Base-by-base conservation (phyloP, 2,113 vertebrate genomes). In the Chlorodrepanis virens region DNA sequence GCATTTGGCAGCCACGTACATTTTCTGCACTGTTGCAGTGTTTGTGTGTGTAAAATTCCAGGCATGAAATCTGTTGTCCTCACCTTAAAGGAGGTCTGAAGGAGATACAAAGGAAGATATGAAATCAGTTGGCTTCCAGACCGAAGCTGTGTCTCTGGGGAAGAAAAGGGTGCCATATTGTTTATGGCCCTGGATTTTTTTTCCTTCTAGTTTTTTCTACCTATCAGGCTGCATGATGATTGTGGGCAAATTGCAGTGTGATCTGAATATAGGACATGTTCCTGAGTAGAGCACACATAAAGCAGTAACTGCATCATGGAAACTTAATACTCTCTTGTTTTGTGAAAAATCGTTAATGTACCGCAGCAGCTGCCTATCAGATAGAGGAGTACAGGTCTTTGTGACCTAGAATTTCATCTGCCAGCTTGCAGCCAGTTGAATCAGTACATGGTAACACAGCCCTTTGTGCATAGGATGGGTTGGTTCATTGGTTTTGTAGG, bases 371-470 rank as follows among this genome's bases (percentile, higher is more conserved):
- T 93, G 79, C 93, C 82, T 92, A 52, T 93, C 89, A 83, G 92
- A 91, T 91, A 80, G 18, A n/a, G 37, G 50, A 67, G 39, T 80
- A 37, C 45, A 80, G 85, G 90, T 95, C 88, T 88, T 88, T 74
- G 59, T 96, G 92, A 95, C 95, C 91, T 90, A 74, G 91, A 95
- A 93, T 87, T 94, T 91, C 29, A 94, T 61, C 59, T 93, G 84
- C 79, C 85, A 74, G 2, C 80, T 91, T 87, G 69, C 71, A 80
- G 24, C 37, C 29, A 22, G 54, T 35, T 72, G 63, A 94, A 74
- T 50, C 59, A 37, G 44, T 93, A 20, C 67, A 54, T 56, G 78
- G n/a, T 92, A 72, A 69, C 50, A 14, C 29, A 76, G 67, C 54
- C 63, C 42, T 77, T 80, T 86, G 85, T 83, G 50, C 39, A 3